These are phyloP conservation scores for Leptinotarsa rubiginosa DNA, from an alignment of 2,888 invertebrate genomes.

Conservation along the genomic window DNA sequence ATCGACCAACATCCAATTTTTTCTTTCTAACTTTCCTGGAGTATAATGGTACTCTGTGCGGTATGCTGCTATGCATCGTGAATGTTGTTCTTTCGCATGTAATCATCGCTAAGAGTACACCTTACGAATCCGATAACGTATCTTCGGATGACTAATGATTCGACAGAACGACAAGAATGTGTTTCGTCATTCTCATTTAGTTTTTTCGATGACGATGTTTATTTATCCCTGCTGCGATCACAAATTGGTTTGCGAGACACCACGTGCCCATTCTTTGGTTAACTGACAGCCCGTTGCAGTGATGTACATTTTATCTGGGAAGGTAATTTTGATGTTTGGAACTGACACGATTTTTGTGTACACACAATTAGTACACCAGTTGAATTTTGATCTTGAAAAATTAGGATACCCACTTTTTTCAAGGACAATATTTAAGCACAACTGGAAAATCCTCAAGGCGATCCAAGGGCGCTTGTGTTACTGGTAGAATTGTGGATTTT, in stretches of 20 bases:
- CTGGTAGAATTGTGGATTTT: too few species aligned
- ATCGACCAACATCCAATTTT: background rate
- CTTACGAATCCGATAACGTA: constrained; percentile 65
- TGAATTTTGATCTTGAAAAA: too few species aligned
- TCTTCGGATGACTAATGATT: constrained; percentile 66
- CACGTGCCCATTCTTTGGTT: constrained; percentile 57
- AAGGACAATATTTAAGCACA: too few species aligned
- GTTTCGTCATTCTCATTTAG: constrained; percentile 73
- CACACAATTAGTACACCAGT: too few species aligned
- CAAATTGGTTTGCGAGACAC: constrained; percentile 73
- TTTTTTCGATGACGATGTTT: constrained; percentile 67
- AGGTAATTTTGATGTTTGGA: too few species aligned
- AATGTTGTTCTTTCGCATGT: constrained; percentile 53
- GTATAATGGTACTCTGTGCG: background rate
- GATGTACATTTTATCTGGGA: background rate
- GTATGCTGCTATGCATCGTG: constrained; percentile 27
- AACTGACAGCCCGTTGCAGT: constrained; percentile 26
- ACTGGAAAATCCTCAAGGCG: too few species aligned
- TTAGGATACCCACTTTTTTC: too few species aligned
- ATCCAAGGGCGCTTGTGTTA: too few species aligned
- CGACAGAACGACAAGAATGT: constrained; percentile 66
- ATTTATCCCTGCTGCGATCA: constrained; percentile 74
- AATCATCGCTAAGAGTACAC: constrained; percentile 65
- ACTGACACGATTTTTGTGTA: too few species aligned
- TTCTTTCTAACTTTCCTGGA: background rate